Conservation (phyloP, 2,888 invertebrate species). For the Maniola hyperantus region DNA sequence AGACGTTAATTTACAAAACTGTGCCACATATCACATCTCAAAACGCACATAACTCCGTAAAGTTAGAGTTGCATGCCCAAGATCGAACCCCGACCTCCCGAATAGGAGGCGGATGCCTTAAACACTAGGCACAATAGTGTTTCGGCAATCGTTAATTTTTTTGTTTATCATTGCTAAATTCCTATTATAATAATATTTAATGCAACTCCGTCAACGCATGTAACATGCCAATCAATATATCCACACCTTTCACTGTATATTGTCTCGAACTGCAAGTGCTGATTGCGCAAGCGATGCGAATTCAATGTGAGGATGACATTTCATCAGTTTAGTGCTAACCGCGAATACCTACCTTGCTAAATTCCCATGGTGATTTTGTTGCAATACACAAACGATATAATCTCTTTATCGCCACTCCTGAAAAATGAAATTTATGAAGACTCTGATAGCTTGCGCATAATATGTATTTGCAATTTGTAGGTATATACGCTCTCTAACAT, state of each 20-base stretch:
- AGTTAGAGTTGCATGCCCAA: too few species aligned
- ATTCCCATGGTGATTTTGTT: neutral
- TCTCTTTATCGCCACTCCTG: neutral
- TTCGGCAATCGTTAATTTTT: neutral
- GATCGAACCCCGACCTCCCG: too few species aligned
- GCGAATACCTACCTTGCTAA: neutral
- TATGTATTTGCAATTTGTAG: too few species aligned
- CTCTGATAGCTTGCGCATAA: neutral
- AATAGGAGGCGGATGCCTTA: too few species aligned
- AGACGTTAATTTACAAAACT: too few species aligned
- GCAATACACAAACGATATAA: neutral
- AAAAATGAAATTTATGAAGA: neutral
- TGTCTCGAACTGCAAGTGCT: conserved; percentile 29
- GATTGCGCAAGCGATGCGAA: conserved; percentile 30
- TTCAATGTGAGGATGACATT: conserved; percentile 13
- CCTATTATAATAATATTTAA: neutral
- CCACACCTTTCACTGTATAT: conserved; percentile 38
- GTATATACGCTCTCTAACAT: too few species aligned
- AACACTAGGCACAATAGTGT: too few species aligned
- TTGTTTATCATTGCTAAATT: neutral
- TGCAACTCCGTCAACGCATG: neutral
- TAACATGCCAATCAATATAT: conserved; percentile 25
- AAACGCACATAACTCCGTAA: too few species aligned
- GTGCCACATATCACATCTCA: too few species aligned
- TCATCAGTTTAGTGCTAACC: neutral